Evolutionary conservation across 2,888 invertebrate species (phyloP), one percentile per base, ranked within the genome.

Genomic region (Morpho achilles): DNA sequence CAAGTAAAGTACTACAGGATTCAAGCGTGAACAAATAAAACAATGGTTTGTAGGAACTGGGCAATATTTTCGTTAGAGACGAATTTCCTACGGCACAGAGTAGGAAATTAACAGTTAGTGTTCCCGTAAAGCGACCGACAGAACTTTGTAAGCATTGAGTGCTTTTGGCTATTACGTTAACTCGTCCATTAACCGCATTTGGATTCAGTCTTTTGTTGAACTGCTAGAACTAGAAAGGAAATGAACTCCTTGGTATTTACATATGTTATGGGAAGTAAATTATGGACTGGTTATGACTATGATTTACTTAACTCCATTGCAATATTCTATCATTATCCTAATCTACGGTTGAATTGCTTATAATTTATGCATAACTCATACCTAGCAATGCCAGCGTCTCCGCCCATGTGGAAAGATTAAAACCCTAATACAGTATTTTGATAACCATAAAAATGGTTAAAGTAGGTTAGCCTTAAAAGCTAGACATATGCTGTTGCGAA

Each of bases 141-240:
- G 77, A 84, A 87, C 83, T 87, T 85, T 84, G 86, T 86, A 84
- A 82, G 87, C 88, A 87, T 88, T 86, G 87, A 89, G 87, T 87
- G 89, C 86, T 89, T 89, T 89, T 76, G 74, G 87, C 89, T 88
- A 88, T 89, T 87, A 89, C 79, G 83, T 85, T 87, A 87, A 87
- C 84, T 85, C 78, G 78, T 76, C 85, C 87, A 87, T 89, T 87
- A 84, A 84, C 75, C 79, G 76, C 73, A 77, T 77, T 79, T 68
- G 76, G 80, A 82, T 82, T 82, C 76, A 73, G 72, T 72, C 78
- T 79, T 75, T 75, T 82, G 80, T 79, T 80, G 79, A 82, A 79
- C 80, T 77, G 76, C 77, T 75, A 74, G 75, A 77, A 77, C 75
- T 74, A 73, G 68, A 53, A 60, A 41, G 45, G 47, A 32, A 48